phyloP scores from a whole-genome alignment of 2,797 vertebrate species.

The Naso thynnoides region DNA sequence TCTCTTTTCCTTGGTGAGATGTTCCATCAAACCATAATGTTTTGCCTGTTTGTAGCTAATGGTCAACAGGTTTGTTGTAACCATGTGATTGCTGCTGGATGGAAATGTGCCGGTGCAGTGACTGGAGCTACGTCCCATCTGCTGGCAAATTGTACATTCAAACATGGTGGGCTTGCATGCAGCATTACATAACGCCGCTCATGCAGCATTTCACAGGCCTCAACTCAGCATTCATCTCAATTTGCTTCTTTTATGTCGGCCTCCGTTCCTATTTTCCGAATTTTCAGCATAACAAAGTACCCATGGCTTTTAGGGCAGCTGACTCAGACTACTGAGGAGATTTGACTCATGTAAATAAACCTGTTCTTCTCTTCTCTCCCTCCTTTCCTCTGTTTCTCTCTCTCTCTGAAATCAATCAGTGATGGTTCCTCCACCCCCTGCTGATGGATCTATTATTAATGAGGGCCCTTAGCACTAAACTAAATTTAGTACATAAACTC shows the following conservation, averaged over 20 bases:
- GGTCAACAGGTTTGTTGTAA: slow-evolving; percentile 41
- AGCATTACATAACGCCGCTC: slow-evolving; percentile 53
- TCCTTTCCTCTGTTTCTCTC: not conserved
- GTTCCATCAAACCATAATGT: not conserved
- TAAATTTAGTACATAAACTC: slow-evolving; percentile 84
- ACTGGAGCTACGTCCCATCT: slow-evolving; percentile 54
- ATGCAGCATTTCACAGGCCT: slow-evolving; percentile 32
- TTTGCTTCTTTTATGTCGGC: slow-evolving; percentile 31
- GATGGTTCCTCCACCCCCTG: slow-evolving; percentile 43
- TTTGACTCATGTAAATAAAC: slow-evolving; percentile 50
- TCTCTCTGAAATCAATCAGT: slow-evolving; percentile 68
- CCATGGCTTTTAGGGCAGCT: slow-evolving; percentile 27
- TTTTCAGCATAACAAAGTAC: not conserved
- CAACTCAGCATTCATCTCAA: slow-evolving; percentile 21
- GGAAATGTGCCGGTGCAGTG: slow-evolving; percentile 43
- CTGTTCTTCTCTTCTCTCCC: slow-evolving; percentile 9
- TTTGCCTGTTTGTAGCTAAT: slow-evolving; percentile 22
- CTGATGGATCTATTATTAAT: slow-evolving; percentile 86
- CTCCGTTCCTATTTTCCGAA: slow-evolving; percentile 16
- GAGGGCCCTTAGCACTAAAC: slow-evolving; percentile 81
- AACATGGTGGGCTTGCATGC: slow-evolving; percentile 38
- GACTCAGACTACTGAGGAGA: slow-evolving; percentile 46
- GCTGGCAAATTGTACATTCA: slow-evolving; percentile 43
- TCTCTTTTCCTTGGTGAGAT: not conserved
- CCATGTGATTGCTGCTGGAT: slow-evolving; percentile 29